Conservation (phyloP, 2,888 invertebrate species). For the Pristionchus entomophagus region DNA sequence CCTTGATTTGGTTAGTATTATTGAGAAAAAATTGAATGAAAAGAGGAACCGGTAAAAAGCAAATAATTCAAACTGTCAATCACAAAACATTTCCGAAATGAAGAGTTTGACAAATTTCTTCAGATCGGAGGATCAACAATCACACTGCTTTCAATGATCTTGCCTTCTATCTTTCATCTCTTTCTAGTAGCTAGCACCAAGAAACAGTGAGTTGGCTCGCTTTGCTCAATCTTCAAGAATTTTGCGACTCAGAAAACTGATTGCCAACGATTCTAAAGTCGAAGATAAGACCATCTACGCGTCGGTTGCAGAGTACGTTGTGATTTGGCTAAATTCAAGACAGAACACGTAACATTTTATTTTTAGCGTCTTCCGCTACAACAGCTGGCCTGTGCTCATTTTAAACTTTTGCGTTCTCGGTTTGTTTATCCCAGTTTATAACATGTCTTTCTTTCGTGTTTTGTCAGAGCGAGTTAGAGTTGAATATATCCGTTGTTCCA, state of each 20-base stretch:
- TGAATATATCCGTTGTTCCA: no score
- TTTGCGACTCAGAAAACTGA: not conserved
- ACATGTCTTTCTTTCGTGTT: not conserved
- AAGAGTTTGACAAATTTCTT: not conserved
- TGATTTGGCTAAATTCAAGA: not conserved
- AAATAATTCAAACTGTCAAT: no score
- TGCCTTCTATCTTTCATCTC: slow-evolving; percentile 62
- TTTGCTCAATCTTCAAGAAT: not conserved
- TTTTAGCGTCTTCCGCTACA: slow-evolving; percentile 44
- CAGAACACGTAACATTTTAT: not conserved
- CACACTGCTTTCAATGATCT: slow-evolving; percentile 63
- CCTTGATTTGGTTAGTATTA: slow-evolving; percentile 55
- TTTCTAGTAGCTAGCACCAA: slow-evolving; percentile 59
- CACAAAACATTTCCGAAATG: no score
- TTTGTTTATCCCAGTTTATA: not conserved
- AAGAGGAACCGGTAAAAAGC: not conserved
- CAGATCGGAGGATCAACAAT: slow-evolving; percentile 65
- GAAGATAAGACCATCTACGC: not conserved
- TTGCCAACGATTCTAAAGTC: not conserved
- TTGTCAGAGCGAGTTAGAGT: not conserved
- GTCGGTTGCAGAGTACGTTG: not conserved
- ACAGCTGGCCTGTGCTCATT: not conserved
- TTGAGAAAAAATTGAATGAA: not conserved
- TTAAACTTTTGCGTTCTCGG: slow-evolving; percentile 29
- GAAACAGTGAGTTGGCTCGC: slow-evolving; percentile 48